Base-by-base conservation (phyloP, 2,797 vertebrate genomes). In the Dendrocincla fuliginosa region DNA sequence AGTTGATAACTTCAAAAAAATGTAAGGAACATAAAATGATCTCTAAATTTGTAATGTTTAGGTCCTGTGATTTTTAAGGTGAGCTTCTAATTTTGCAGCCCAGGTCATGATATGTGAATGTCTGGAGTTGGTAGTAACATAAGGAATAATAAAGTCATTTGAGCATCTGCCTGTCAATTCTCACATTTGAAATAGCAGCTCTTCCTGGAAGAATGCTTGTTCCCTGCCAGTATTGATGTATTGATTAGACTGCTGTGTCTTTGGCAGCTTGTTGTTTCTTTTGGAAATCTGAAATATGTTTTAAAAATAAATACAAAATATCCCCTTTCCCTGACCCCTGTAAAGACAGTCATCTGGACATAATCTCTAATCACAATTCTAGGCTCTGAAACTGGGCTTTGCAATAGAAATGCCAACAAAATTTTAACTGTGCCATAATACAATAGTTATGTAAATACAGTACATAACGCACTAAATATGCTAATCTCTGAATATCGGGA, bases 401-500 rank as follows among this genome's bases (percentile, higher is more conserved):
- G 13, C 24, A 28, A 42, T 10, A 84, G 71, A 64, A 87, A 83
- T 47, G 39, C 65, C 68, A 79, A 69, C 50, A 81, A 95, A 88
- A 81, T 87, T 77, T 87, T 49, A 91, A 80, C 82, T 76, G 24
- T 78, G 68, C 42, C 53, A 47, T 87, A 91, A 87, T 81, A 67
- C 57, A 67, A 82, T 65, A 87, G 47, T 91, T 91, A 68, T 64
- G 84, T 90, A 90, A 95, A 93, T 85, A 63, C 13, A 77, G 87
- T 59, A 55, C 57, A 60, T 85, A 70, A 84, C 49, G 27, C 81
- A 57, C 33, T 95, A 95, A 89, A 87, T 71, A 90, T 95, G 82
- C 67, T 95, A 77, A 90, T 91, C 77, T 94, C 88, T 74, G 68
- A 55, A 49, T 73, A 92, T 96, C 69, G 20, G 69, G 80, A 74